These are phyloP conservation scores for Etheostoma nigrum DNA, from an alignment of 2,797 vertebrate genomes.

Conservation along the genomic window DNA sequence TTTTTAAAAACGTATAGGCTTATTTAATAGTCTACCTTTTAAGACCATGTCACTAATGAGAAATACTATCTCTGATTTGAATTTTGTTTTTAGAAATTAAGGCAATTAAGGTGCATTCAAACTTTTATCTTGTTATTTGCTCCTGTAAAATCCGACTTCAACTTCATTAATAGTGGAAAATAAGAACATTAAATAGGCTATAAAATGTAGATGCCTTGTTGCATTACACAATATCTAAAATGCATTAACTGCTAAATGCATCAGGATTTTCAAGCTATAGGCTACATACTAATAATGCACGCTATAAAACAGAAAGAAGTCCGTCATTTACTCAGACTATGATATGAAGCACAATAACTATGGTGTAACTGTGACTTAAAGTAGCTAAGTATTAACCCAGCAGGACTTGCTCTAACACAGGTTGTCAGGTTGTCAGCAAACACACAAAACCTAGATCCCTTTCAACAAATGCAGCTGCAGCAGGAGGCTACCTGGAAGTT, in stretches of 20 bases:
- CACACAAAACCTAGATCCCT: constrained; percentile 1
- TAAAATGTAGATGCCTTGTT: background rate
- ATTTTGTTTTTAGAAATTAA: background rate
- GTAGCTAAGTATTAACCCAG: background rate
- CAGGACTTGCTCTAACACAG: background rate
- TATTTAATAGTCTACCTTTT: background rate
- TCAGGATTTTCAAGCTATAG: background rate
- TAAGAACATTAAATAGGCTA: too few species aligned
- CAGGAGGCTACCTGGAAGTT: background rate
- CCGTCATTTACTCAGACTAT: background rate
- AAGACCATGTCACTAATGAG: background rate
- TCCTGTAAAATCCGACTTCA: background rate
- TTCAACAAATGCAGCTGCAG: background rate
- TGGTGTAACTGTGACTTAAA: background rate
- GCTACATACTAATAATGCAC: background rate
- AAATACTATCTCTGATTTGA: background rate
- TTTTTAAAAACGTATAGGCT: background rate
- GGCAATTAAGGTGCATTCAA: background rate
- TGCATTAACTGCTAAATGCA: too few species aligned
- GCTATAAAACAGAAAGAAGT: background rate
- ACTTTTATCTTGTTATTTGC: background rate
- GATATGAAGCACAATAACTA: background rate
- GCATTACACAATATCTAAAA: too few species aligned
- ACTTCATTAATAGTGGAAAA: background rate
- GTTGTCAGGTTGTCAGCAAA: background rate